phyloP scores from a whole-genome alignment of 2,113 vertebrate species.

The Nycticryphes semicollaris region DNA sequence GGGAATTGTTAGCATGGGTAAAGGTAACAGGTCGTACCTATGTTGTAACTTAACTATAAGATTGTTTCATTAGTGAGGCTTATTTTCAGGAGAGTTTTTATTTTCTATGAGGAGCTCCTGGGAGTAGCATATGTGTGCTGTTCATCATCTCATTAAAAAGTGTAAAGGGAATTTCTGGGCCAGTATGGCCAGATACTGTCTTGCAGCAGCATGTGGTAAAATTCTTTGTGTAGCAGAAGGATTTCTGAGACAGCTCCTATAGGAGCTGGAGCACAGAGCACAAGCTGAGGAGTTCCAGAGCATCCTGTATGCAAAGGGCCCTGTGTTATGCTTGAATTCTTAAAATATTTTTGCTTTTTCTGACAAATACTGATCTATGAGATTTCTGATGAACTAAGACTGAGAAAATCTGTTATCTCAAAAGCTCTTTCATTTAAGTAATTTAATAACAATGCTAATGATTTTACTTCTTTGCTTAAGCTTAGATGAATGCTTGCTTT shows the following conservation, averaged over 20 bases:
- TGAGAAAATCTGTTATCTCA: background rate
- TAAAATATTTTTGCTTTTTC: conserved; percentile 3
- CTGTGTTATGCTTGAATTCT: background rate
- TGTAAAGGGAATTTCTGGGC: background rate
- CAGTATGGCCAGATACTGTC: background rate
- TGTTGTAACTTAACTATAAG: background rate
- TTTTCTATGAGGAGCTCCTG: background rate
- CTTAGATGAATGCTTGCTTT: background rate
- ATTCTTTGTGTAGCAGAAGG: background rate
- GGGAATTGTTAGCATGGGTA: background rate
- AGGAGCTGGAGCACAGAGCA: background rate
- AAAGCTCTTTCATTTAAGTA: background rate
- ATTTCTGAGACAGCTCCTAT: background rate
- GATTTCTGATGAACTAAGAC: background rate
- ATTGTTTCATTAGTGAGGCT: background rate
- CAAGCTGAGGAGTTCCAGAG: background rate
- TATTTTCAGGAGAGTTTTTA: background rate
- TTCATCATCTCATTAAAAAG: background rate
- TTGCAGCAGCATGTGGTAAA: background rate
- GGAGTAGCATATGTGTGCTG: background rate
- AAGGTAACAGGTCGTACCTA: background rate
- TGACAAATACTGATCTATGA: background rate
- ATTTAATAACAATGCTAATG: background rate
- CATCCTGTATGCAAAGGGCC: background rate
- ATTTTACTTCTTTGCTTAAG: background rate